phyloP scores from a whole-genome alignment of 30 jellyfish, hydroid and myxozoan species.

The Aurelia sp. region DNA sequence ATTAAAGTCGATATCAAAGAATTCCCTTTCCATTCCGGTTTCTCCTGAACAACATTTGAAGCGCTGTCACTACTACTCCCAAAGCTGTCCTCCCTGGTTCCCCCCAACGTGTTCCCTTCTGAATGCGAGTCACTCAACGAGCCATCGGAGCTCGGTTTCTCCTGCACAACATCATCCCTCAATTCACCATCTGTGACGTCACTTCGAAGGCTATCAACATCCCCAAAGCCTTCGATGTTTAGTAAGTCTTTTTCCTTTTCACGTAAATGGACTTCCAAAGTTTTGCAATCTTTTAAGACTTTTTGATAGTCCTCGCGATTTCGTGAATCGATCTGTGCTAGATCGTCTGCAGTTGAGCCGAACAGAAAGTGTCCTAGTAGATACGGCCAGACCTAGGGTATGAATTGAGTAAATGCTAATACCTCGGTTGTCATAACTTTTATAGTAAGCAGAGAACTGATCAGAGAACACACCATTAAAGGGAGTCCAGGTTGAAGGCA shows the following conservation, averaged over 20 bases:
- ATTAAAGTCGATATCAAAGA: constrained; percentile 84
- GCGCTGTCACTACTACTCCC: constrained; percentile 37
- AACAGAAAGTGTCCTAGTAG: constrained; percentile 86
- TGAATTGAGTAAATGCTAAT: background rate
- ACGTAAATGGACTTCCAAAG: constrained; percentile 74
- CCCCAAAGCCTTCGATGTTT: constrained; percentile 92
- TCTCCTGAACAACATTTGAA: constrained; percentile 21
- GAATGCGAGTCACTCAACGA: constrained; percentile 69
- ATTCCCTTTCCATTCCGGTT: constrained; percentile 68
- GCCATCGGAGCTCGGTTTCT: constrained; percentile 28
- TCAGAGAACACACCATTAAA: no score
- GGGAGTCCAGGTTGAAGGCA: no score
- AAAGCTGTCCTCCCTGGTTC: constrained; percentile 30
- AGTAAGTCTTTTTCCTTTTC: constrained; percentile 89
- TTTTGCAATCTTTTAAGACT: constrained; percentile 86
- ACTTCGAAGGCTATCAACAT: constrained; percentile 61
- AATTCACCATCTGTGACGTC: constrained; percentile 55
- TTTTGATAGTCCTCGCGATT: constrained; percentile 62
- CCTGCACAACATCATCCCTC: constrained; percentile 29
- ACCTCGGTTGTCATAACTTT: no score
- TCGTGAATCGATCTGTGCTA: constrained; percentile 53
- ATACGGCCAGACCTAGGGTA: constrained; percentile 97
- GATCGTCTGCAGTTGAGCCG: constrained; percentile 67
- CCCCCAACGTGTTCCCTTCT: constrained; percentile 31
- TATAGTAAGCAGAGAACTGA: no score